Conservation (phyloP, 2,797 vertebrate species). For the Sphenodon punctatus region DNA sequence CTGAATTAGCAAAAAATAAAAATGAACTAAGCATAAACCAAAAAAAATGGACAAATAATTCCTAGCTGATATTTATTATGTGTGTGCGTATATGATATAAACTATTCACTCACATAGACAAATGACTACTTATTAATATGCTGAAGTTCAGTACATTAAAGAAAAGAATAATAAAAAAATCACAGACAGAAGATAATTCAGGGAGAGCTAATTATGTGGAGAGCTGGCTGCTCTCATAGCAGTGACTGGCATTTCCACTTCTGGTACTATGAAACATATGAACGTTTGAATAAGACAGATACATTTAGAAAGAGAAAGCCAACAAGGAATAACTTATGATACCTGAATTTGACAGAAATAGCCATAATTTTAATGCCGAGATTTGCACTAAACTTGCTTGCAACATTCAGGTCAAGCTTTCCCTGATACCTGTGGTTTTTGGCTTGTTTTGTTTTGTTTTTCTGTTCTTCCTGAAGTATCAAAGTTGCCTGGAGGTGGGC, state of each 20-base stretch:
- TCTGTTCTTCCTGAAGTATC: too few species aligned
- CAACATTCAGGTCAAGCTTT: conserved; percentile 2
- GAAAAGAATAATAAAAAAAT: not conserved
- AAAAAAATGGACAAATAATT: too few species aligned
- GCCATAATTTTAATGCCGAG: conserved; percentile 5
- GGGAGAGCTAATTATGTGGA: not conserved
- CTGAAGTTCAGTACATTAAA: not conserved
- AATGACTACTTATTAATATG: too few species aligned
- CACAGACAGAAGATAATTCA: not conserved
- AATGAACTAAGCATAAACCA: too few species aligned
- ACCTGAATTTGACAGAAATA: not conserved
- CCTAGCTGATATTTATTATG: too few species aligned
- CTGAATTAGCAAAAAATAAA: too few species aligned
- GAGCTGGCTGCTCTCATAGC: not conserved
- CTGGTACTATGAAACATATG: not conserved
- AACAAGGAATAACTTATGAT: not conserved
- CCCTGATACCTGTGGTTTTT: too few species aligned
- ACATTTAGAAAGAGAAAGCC: not conserved
- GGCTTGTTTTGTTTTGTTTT: too few species aligned
- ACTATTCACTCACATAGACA: too few species aligned
- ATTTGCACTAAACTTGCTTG: conserved; percentile 17
- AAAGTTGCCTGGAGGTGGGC: too few species aligned
- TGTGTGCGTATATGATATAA: too few species aligned
- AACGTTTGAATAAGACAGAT: not conserved
- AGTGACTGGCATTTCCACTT: not conserved